Conservation (phyloP, 2,797 vertebrate genomes). For the Chloroceryle amazona region DNA sequence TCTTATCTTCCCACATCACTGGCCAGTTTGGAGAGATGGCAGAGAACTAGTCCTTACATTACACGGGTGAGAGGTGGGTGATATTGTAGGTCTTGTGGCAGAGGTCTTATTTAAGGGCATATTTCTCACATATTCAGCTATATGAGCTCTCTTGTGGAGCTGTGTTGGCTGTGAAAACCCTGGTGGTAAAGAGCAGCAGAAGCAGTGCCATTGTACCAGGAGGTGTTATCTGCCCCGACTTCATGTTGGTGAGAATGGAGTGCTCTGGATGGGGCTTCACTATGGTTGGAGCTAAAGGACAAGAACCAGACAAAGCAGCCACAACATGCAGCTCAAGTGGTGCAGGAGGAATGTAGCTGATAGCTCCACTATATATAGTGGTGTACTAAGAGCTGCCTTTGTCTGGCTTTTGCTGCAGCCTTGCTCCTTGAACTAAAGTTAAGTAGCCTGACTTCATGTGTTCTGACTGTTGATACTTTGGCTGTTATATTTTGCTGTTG, state of each 20-base stretch:
- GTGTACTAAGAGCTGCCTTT: not conserved
- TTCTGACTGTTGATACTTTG: not conserved
- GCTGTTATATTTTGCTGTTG: not conserved
- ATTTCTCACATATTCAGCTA: not conserved
- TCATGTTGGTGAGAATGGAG: fast-evolving
- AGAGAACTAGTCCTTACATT: fast-evolving
- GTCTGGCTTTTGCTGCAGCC: not conserved
- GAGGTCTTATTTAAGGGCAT: not conserved
- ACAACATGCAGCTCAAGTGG: not conserved
- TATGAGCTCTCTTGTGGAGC: not conserved
- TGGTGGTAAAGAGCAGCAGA: not conserved
- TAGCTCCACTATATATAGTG: not conserved
- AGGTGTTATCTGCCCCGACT: fast-evolving
- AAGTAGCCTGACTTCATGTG: not conserved
- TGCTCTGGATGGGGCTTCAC: not conserved
- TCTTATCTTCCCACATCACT: fast-evolving
- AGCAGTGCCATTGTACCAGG: not conserved
- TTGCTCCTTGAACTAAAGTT: not conserved
- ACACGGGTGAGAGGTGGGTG: not conserved
- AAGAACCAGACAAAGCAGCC: not conserved
- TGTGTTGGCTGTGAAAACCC: fast-evolving
- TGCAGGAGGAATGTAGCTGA: constrained; percentile 18
- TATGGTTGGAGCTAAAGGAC: not conserved
- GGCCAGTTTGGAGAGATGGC: not conserved
- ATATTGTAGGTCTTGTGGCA: not conserved